Percentiles rank a stretch among this genome's conserved stretches.
phyloP scores from a whole-genome alignment of 2,113 vertebrate species.

The Psophia crepitans region DNA sequence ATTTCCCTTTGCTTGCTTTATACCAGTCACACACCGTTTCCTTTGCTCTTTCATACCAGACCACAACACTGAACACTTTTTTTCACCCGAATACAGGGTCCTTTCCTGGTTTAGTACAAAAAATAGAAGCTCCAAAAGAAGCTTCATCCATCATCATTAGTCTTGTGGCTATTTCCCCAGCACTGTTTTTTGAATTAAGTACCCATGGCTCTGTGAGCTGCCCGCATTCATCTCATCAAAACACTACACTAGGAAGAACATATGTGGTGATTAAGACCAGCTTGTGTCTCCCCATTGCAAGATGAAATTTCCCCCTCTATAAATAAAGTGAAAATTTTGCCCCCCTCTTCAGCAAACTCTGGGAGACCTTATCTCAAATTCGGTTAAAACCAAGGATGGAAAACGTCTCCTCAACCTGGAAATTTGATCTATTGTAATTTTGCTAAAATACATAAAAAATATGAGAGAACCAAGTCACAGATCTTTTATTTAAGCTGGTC shows the following conservation, averaged over 20 bases:
- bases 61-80: fast-evolving
- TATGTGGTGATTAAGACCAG: fast-evolving
- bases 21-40: background rate
- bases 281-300: background rate
- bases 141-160: background rate
- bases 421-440: background rate
- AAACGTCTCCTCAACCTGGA: background rate
- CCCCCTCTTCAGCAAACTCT: background rate
- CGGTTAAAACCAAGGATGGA: background rate
- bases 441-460: background rate
- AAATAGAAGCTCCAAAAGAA: background rate
- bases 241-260: background rate
- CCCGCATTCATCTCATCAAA: background rate
- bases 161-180: background rate
- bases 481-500: background rate
- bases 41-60: background rate
- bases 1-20: background rate
- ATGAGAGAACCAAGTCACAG: background rate
- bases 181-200: background rate
- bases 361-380: background rate
- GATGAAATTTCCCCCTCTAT: background rate
- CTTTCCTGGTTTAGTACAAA: background rate
- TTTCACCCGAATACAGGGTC: background rate
- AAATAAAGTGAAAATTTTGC: background rate
- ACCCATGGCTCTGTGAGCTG: background rate